Evolutionary conservation across 92 coral and sea anemone species (phyloP).

Genomic region (Phenganax subtilis): DNA sequence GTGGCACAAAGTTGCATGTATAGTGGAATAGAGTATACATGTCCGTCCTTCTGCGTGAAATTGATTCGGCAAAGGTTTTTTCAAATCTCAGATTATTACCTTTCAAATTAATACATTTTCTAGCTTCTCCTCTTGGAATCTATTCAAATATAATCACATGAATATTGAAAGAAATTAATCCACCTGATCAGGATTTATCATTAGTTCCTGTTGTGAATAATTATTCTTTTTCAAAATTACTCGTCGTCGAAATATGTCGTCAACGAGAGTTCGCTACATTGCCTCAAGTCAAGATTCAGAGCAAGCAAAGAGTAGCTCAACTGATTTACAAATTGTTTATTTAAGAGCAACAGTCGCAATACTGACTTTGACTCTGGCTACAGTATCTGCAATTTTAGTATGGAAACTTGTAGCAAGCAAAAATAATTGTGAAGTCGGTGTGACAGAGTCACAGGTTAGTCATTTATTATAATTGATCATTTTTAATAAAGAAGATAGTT

Average conservation of each 20-base stretch:
- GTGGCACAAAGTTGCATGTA: no score
- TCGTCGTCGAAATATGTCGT: background rate
- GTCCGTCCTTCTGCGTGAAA: no score
- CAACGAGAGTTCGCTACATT: constrained; percentile 15
- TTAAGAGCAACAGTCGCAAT: constrained; percentile 25
- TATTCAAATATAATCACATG: background rate
- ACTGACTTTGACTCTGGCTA: constrained; percentile 18
- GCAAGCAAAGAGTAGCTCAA: background rate
- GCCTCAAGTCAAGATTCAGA: background rate
- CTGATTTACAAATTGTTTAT: constrained; percentile 1
- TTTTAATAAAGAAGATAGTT: background rate
- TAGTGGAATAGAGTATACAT: no score
- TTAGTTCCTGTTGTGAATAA: background rate
- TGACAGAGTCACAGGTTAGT: constrained; percentile 12
- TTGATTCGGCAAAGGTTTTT: background rate
- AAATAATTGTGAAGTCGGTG: background rate
- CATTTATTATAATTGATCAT: background rate
- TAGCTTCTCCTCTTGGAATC: background rate
- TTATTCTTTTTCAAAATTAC: background rate
- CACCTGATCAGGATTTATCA: background rate
- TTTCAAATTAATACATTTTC: background rate
- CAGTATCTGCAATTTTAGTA: constrained; percentile 29
- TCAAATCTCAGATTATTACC: background rate
- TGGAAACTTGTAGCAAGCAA: constrained; percentile 13
- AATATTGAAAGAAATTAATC: constrained; percentile 12